Conservation (phyloP, 2,888 invertebrate species). For the Nysson spinosus region DNA sequence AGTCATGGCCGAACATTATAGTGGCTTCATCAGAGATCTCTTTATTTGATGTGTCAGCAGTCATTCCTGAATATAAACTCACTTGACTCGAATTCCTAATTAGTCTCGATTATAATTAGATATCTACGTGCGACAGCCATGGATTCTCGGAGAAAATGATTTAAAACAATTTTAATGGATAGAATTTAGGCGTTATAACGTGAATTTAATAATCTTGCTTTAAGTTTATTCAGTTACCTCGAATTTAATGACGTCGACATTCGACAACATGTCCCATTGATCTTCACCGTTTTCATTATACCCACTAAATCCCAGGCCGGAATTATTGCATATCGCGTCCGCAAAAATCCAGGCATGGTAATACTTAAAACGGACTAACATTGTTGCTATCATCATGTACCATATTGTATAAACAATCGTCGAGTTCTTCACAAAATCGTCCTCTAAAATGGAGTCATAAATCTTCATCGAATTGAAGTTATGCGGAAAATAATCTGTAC, state of each 20-base stretch:
- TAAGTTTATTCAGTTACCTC: conserved; percentile 83
- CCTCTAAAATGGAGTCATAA: no score
- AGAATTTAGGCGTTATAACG: no score
- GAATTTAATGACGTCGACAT: conserved; percentile 91
- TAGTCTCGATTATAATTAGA: no score
- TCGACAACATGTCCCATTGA: conserved; percentile 95
- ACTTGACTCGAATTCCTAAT: no score
- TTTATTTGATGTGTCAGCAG: background rate
- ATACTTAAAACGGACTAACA: conserved; percentile 92
- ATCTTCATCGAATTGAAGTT: no score
- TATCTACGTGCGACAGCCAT: no score
- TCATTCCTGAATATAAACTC: background rate
- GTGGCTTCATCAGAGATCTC: background rate
- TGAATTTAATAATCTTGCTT: background rate
- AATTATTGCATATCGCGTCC: conserved; percentile 96
- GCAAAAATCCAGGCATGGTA: conserved; percentile 98
- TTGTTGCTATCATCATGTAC: conserved; percentile 87
- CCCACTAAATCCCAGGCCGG: conserved; percentile 93
- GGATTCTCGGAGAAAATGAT: no score
- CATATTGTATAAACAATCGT: conserved; percentile 83
- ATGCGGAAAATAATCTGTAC: no score
- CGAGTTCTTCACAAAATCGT: conserved; percentile 82
- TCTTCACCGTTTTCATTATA: conserved; percentile 86
- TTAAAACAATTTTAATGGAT: no score
- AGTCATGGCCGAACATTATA: background rate